Percentiles rank a stretch among this genome's conserved stretches.
Evolutionary conservation across 2,797 vertebrate genomes (phyloP).

Genomic region (Oreochromis grahami): DNA sequence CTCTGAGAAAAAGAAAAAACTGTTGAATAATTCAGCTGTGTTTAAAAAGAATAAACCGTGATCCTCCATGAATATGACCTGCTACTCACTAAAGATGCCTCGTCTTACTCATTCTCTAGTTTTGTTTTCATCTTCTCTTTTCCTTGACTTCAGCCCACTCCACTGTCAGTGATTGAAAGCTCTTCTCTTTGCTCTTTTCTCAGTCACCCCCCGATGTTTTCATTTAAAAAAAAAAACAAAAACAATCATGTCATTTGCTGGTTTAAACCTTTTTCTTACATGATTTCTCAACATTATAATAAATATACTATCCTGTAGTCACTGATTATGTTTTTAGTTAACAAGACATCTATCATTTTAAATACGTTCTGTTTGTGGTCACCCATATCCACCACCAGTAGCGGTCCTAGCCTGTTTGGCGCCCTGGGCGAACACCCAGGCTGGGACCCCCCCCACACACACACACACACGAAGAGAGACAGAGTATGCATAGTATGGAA

Average conservation of each 20-base stretch:
- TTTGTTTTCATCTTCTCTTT: not conserved
- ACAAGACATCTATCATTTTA: fast-evolving
- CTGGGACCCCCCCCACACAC: too few relatives aligned
- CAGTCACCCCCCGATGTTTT: fast-evolving
- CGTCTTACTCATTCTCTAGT: not conserved
- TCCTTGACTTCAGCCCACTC: not conserved
- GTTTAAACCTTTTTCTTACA: not conserved
- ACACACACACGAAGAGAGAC: too few relatives aligned
- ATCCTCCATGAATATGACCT: conserved; percentile 40
- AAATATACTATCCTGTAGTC: fast-evolving
- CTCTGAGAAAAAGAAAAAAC: not conserved
- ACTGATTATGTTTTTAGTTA: not conserved
- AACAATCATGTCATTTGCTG: fast-evolving
- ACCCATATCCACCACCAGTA: fast-evolving
- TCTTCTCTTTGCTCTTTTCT: not conserved
- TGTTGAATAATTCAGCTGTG: conserved; percentile 53
- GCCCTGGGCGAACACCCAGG: too few relatives aligned
- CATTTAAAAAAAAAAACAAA: fast-evolving
- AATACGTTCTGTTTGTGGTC: fast-evolving
- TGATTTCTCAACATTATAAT: not conserved
- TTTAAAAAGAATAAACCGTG: conserved; percentile 33
- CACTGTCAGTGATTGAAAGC: not conserved
- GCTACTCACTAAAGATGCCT: not conserved
- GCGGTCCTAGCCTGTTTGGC: too few relatives aligned
- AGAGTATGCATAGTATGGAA: too few relatives aligned